A percentile compares a stretch with the other conserved stretches of the same genome.
Conservation (phyloP, 2,113 vertebrate species). For the Eonycteris spelaea region DNA sequence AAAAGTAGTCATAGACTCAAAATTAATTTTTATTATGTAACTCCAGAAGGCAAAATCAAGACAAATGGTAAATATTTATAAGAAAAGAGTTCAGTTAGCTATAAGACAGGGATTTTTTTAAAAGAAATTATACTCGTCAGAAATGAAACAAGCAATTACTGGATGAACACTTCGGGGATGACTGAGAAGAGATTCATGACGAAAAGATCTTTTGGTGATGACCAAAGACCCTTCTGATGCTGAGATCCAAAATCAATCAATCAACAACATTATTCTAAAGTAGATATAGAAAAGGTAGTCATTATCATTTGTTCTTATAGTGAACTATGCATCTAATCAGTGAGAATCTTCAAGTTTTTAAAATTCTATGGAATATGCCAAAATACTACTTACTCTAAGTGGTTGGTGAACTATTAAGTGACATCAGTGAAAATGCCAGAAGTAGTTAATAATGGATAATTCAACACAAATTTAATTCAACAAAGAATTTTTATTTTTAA, state of each 20-base stretch:
- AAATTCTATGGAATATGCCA: not conserved
- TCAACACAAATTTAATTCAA: not conserved
- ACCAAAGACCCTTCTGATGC: not conserved
- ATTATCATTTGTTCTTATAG: not conserved
- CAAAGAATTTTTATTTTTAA: not conserved
- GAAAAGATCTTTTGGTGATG: not conserved
- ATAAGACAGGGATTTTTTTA: not conserved
- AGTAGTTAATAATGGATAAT: not conserved
- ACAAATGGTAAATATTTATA: not conserved
- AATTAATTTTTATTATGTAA: not conserved
- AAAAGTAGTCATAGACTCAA: not conserved
- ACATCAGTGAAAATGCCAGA: not conserved
- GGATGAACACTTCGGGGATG: not conserved
- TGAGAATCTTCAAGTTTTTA: not conserved
- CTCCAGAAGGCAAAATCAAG: not conserved
- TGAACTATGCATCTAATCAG: not conserved
- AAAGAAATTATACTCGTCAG: not conserved
- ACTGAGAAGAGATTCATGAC: not conserved
- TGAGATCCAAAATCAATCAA: not conserved
- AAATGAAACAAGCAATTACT: not conserved
- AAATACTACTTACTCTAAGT: not conserved
- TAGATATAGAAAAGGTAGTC: not conserved
- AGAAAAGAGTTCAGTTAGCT: not conserved
- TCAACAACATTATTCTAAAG: not conserved
- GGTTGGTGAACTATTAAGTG: not conserved